Conservation (phyloP, 2,113 vertebrate species). For the Cyphomyrus discorhynchus region DNA sequence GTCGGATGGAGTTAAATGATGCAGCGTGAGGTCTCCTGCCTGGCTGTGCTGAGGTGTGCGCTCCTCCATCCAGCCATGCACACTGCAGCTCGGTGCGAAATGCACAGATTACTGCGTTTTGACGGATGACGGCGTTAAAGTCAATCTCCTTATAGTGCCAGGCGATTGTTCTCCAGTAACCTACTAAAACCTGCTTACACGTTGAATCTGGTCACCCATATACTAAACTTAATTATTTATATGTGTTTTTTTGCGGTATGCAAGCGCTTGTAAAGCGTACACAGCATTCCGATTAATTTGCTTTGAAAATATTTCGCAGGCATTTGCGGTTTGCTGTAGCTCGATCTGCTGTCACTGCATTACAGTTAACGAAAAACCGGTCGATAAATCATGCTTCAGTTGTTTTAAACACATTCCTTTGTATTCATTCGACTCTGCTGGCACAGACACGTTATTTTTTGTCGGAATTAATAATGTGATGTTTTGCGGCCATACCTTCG, state of each 20-base stretch:
- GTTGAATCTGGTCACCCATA: not conserved
- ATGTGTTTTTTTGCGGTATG: not conserved
- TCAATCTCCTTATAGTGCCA: not conserved
- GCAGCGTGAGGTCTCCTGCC: not conserved
- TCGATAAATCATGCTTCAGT: not conserved
- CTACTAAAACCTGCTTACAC: not conserved
- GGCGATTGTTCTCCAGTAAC: not conserved
- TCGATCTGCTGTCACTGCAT: not conserved
- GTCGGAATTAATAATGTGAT: not conserved
- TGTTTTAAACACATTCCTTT: not conserved
- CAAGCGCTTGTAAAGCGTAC: not conserved
- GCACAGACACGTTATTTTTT: not conserved
- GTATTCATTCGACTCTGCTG: not conserved
- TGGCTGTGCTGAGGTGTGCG: not conserved
- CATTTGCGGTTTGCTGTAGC: not conserved
- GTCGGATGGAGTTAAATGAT: not conserved
- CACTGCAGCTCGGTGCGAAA: not conserved
- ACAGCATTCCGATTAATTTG: not conserved
- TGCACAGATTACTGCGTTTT: not conserved
- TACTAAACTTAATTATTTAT: not conserved
- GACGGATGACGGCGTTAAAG: not conserved
- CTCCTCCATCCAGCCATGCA: not conserved
- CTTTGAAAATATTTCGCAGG: not conserved
- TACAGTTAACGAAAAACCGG: not conserved
- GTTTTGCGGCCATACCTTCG: not conserved